Evolutionary conservation across 2,888 invertebrate genomes (phyloP).

Genomic region (Drosophila percnosoma): DNA sequence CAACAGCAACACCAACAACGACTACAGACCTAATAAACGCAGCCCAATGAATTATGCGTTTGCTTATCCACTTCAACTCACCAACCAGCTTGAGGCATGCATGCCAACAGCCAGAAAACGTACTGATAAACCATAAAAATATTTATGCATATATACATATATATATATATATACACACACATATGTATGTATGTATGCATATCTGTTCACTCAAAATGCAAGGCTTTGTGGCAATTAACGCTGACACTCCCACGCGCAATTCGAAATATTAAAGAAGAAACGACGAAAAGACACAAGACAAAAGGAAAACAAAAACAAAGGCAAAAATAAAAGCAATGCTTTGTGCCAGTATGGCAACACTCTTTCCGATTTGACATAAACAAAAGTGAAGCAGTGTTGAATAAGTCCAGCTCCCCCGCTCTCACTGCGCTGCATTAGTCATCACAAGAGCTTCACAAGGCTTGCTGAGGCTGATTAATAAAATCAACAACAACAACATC

Average conservation of each 20-base stretch:
- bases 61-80: conserved; percentile 16
- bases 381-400: conserved; percentile 38
- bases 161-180: neutral
- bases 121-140: conserved; percentile 73
- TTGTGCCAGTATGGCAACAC: conserved; percentile 58
- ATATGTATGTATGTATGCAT: neutral
- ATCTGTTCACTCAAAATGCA: conserved; percentile 55
- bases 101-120: conserved; percentile 20
- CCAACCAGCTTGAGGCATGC: conserved; percentile 22
- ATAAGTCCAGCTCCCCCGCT: conserved; percentile 15
- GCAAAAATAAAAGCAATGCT: conserved; percentile 52
- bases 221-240: conserved; percentile 74
- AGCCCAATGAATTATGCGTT: conserved; percentile 61
- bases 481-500: conserved; percentile 44
- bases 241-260: conserved; percentile 72
- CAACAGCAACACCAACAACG: conserved; percentile 26
- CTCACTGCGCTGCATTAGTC: conserved; percentile 50
- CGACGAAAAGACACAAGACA: conserved; percentile 35
- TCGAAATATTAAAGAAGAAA: conserved; percentile 22
- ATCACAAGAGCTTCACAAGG: conserved; percentile 41
- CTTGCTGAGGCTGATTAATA: conserved; percentile 48
- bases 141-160: conserved; percentile 40
- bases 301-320: conserved; percentile 3
- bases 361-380: conserved; percentile 54
- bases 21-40: conserved; percentile 60